Evolutionary conservation across 2,888 invertebrate genomes (phyloP).

Genomic region (Drosophila kuntzei): DNA sequence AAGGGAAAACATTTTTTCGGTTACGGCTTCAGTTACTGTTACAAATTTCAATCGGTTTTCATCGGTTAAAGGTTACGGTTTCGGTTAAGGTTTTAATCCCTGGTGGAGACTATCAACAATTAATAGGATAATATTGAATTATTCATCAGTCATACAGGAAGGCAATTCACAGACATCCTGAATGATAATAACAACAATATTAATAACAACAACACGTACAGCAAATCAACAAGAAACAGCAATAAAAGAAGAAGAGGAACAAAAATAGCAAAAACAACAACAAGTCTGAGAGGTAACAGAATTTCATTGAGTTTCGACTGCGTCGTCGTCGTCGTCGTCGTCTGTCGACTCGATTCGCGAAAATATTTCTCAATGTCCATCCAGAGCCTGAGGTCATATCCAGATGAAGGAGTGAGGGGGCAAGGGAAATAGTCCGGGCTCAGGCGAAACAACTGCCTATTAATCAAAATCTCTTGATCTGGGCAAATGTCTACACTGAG

Average conservation of each 20-base stretch:
- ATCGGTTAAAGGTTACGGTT: too few relatives aligned
- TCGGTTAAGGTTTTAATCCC: too few relatives aligned
- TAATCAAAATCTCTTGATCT: conserved; percentile 81
- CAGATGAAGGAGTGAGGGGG: conserved; percentile 33
- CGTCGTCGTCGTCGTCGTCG: conserved; percentile 41
- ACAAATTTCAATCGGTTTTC: too few relatives aligned
- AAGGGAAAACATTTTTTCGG: too few relatives aligned
- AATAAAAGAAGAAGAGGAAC: conserved; percentile 6
- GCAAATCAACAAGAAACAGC: conserved; percentile 6
- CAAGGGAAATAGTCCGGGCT: conserved; percentile 45
- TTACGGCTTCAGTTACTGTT: too few relatives aligned
- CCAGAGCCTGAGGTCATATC: conserved; percentile 59
- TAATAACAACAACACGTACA: conserved; percentile 1
- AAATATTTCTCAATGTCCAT: conserved; percentile 81
- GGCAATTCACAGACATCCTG: neutral
- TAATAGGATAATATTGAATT: conserved; percentile 21
- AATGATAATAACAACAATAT: conserved; percentile 1
- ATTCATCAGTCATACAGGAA: conserved; percentile 26
- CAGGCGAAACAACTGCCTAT: conserved; percentile 70
- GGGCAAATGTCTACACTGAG: conserved; percentile 67
- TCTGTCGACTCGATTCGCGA: conserved; percentile 78
- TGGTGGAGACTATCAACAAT: conserved; percentile 2
- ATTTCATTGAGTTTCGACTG: conserved; percentile 71
- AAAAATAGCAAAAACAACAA: conserved; percentile 2
- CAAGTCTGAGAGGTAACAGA: conserved; percentile 15